phyloP scores from a whole-genome alignment of 2,797 vertebrate species.

The Rachycentron canadum region DNA sequence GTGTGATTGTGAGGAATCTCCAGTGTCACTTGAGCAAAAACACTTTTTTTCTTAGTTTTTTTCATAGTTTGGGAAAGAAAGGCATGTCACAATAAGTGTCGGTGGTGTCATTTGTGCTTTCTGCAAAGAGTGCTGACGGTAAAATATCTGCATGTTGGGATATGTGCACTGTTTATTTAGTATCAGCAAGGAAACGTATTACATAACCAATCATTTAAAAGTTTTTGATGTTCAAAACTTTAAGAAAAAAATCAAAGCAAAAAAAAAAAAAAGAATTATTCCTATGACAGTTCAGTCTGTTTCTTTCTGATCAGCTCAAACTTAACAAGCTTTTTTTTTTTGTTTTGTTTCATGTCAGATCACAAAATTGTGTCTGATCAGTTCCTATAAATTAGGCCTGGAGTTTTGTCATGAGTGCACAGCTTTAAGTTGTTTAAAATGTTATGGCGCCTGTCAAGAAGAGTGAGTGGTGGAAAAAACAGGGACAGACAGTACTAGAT shows the following conservation, averaged over 20 bases:
- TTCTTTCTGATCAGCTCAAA: slow-evolving; percentile 8
- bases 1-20: slow-evolving; percentile 38
- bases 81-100: slow-evolving; percentile 1
- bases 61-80: slow-evolving; percentile 32
- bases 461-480: slow-evolving; percentile 23
- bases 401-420: neutral
- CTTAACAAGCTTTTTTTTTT: neutral
- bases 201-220: slow-evolving; percentile 19
- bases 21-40: slow-evolving; percentile 29
- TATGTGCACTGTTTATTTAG: slow-evolving; percentile 19
- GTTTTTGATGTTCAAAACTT: slow-evolving; percentile 1
- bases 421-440: slow-evolving; percentile 23
- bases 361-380: slow-evolving; percentile 17
- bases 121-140: slow-evolving; percentile 4
- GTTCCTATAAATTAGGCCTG: slow-evolving; percentile 18
- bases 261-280: slow-evolving; percentile 8
- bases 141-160: slow-evolving; percentile 24
- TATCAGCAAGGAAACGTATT: neutral
- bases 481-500: slow-evolving; percentile 18
- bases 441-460: slow-evolving; percentile 34
- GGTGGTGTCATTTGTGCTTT: slow-evolving; percentile 15
- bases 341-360: slow-evolving; percentile 14
- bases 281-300: neutral
- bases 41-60: slow-evolving; percentile 25
- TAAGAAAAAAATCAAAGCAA: neutral